phyloP scores from a whole-genome alignment of 2,113 vertebrate species.

The Clarias batrachus region DNA sequence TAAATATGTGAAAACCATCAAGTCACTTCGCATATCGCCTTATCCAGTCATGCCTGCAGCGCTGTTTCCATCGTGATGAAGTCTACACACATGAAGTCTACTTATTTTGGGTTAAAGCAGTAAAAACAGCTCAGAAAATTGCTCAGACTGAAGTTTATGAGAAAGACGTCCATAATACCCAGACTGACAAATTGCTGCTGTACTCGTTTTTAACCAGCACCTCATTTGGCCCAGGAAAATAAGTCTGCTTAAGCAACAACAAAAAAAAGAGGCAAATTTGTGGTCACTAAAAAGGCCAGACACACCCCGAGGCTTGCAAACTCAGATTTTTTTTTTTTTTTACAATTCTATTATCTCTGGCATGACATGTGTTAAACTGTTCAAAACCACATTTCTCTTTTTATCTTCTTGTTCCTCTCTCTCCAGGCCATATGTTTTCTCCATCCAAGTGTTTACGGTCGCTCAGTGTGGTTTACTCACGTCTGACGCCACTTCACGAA shows the following conservation, averaged over 20 bases:
- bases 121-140: background rate
- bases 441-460: constrained; percentile 34
- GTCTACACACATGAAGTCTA: background rate
- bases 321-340: constrained; percentile 18
- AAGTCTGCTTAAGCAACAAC: background rate
- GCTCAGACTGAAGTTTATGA: background rate
- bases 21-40: background rate
- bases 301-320: constrained; percentile 36
- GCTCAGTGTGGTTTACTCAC: constrained; percentile 17
- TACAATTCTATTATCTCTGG: constrained; percentile 29
- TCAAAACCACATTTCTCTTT: constrained; percentile 25
- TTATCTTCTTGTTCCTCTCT: constrained; percentile 36
- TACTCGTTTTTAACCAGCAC: constrained; percentile 6
- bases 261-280: constrained; percentile 18
- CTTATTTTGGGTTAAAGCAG: too few relatives aligned
- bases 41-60: background rate
- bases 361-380: constrained; percentile 23
- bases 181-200: constrained; percentile 16
- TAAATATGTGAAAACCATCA: background rate
- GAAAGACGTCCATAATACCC: background rate
- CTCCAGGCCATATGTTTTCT: constrained; percentile 43
- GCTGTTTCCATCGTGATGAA: background rate
- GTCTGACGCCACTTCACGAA: constrained; percentile 14
- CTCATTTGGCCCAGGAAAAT: constrained; percentile 4
- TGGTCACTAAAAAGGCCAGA: constrained; percentile 32